phyloP scores from a whole-genome alignment of 2,888 invertebrate species.

The Agonopterix subpropinquella region DNA sequence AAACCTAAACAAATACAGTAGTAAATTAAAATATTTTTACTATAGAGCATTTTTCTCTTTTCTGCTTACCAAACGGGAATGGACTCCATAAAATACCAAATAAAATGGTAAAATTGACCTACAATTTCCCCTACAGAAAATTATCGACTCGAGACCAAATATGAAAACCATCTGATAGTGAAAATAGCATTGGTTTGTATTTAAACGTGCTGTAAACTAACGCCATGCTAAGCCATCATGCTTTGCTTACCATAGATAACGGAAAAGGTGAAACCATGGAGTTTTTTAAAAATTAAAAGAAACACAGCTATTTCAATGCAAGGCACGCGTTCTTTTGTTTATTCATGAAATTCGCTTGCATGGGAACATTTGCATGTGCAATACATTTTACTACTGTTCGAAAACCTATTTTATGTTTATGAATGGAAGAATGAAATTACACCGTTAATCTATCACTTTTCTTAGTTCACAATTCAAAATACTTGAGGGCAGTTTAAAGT shows the following conservation, averaged over 20 bases:
- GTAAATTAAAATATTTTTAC: constrained; percentile 31
- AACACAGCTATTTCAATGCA: neutral
- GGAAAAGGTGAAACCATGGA: constrained; percentile 28
- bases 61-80: constrained; percentile 68
- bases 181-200: constrained; percentile 96
- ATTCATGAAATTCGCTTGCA: no score
- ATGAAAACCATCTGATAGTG: constrained; percentile 98
- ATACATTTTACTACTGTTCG: no score
- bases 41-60: constrained; percentile 70
- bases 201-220: constrained; percentile 34
- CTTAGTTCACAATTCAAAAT: no score
- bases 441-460: no score
- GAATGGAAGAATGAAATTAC: no score
- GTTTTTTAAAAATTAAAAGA: constrained; percentile 4
- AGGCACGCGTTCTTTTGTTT: neutral
- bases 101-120: constrained; percentile 38
- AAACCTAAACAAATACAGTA: neutral
- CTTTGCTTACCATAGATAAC: constrained; percentile 46
- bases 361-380: no score
- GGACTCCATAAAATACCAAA: constrained; percentile 40
- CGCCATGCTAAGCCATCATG: constrained; percentile 44
- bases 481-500: neutral
- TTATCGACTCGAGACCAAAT: constrained; percentile 97
- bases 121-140: constrained; percentile 84
- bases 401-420: no score